Base-by-base conservation (phyloP, 2,113 vertebrate species). In the Bos javanicus region DNA sequence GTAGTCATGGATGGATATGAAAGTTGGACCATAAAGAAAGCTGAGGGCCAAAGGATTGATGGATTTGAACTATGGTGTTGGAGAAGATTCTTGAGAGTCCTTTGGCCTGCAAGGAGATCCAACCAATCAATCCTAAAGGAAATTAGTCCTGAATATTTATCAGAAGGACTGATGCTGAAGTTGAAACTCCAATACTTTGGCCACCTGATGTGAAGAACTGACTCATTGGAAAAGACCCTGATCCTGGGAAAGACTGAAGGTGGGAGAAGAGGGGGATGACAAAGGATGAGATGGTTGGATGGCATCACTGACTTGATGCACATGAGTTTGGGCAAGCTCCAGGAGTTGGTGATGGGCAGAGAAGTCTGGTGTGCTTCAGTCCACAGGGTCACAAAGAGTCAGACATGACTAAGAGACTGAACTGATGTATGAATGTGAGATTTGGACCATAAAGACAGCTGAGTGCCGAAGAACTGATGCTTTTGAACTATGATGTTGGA, bases 241-340 rank as follows among this genome's bases (percentile, higher is more conserved):
- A 36, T 67, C 17, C 64, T 36, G n/a, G n/a, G 64, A 71, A 71
- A 71, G 64, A 36, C 19, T 71, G n/a, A 71, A 71, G 64, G n/a
- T 0, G 1, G n/a, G n/a, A 71, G 64, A n/a, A 71, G 9, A 36
- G 17, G n/a, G n/a, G 64, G n/a, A 71, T 1, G 0, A 71, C n/a
- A 71, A 19, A 71, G 17, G 17, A 71, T 71, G 64, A 71, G n/a
- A 36, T 71, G n/a, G n/a, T 71, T 71, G 1, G 4, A 21, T 71
- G 64, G n/a, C 64, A 71, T 71, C n/a, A 36, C 64, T 71, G n/a
- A 71, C n/a, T 71, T 4, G 0, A 21, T 71, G 64, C 17, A 36
- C 64, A 21, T 71, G n/a, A 71, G n/a, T 71, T 71, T 71, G 64
- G 64, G n/a, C 9, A 36, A 71, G 17, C n/a, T 36, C 9, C n/a